Evolutionary conservation across 2,797 vertebrate genomes (phyloP), one percentile per base, ranked within the genome.

Genomic region (Coreius guichenoti): DNA sequence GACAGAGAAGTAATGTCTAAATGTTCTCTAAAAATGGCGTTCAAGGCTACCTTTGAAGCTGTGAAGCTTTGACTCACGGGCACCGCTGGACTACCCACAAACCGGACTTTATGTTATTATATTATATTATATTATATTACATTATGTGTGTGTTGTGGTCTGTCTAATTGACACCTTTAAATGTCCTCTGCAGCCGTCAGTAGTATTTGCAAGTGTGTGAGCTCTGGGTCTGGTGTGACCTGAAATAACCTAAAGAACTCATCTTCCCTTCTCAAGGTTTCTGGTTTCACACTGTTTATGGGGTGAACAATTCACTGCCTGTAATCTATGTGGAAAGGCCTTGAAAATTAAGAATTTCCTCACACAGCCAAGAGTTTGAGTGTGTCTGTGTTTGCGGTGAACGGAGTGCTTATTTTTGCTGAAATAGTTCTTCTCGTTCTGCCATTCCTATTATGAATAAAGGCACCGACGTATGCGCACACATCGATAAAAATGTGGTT

Each of bases 81-180:
- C 88, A 90, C 88, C 90, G 90, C 88, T 92, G 89, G 88, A 89
- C 84, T 17, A 87, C 91, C 89, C 88, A 92, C 91, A 92, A 77
- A 68, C 65, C 58, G 67, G 54, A 80, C 39, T 85, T 80, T 65
- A 80, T 39, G 36, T 39, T 39, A 39, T 39, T 39, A 39, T 39
- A 39, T 39, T 39, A 36, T 36, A n/a, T n/a, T n/a, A n/a, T n/a
- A n/a, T n/a, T n/a, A 36, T 36, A 36, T 36, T 36, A 36, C 36
- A 39, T 58, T 87, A 85, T 81, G 63, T 80, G 89, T 89, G 90
- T 88, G 84, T 87, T 87, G 88, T 80, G 78, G 75, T 78, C 76
- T 56, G 83, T 43, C 76, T 85, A 80, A 80, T 85, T 72, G 39
- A 73, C 83, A 80, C 68, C 54, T 80, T 65, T 72, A 80, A 65